These are phyloP conservation scores for Chelonoidis abingdonii DNA, from an alignment of 2,113 vertebrate species.

Conservation along the genomic window DNA sequence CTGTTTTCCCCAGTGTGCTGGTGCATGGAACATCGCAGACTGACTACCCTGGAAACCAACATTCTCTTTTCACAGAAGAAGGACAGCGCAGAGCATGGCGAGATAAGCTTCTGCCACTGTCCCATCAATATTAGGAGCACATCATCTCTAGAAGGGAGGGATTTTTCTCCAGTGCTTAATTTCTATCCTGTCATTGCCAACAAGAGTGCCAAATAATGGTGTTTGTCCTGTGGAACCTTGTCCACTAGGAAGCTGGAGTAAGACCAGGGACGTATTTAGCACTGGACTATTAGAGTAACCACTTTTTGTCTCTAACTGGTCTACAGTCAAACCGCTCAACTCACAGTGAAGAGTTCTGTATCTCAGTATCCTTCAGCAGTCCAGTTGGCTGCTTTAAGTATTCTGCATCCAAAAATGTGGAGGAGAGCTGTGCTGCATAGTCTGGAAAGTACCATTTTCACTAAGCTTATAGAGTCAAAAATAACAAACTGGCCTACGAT, in stretches of 20 bases:
- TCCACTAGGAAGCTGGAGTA: background rate
- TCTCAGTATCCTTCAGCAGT: background rate
- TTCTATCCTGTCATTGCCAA: background rate
- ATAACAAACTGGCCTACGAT: background rate
- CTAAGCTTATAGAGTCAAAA: background rate
- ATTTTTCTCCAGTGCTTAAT: background rate
- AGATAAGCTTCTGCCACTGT: background rate
- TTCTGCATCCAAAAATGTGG: background rate
- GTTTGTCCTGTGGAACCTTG: background rate
- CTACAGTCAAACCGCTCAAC: fast-evolving
- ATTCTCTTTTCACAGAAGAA: background rate
- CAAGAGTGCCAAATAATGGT: background rate
- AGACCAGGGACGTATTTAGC: background rate
- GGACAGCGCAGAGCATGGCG: background rate
- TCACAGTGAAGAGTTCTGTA: background rate
- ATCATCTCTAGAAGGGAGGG: background rate
- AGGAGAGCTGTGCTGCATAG: background rate
- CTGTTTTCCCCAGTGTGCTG: background rate
- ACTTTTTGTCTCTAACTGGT: background rate
- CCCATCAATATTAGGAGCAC: background rate
- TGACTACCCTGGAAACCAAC: background rate
- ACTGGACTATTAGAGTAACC: background rate
- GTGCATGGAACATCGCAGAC: background rate
- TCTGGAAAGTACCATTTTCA: background rate
- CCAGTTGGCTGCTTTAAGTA: background rate